These are phyloP conservation scores for Atrichornis clamosus DNA, from an alignment of 2,113 vertebrate species.

Conservation along the genomic window DNA sequence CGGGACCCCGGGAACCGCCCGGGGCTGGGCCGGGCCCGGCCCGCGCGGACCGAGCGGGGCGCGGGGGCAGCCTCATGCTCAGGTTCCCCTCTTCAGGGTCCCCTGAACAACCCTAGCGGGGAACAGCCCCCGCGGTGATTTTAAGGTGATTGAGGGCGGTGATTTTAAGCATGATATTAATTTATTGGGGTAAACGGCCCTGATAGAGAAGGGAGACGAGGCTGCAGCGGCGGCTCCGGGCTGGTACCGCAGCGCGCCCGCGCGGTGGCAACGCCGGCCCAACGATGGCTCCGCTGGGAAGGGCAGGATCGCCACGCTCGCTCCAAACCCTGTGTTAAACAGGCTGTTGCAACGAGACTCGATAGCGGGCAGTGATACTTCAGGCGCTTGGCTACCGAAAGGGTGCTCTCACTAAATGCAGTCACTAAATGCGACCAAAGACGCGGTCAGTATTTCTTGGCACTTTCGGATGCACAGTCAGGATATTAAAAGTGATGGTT, in stretches of 20 bases:
- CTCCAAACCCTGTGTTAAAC: not conserved
- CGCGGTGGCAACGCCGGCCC: not conserved
- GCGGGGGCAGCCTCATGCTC: not conserved
- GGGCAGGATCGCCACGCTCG: not conserved
- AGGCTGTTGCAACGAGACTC: rapidly evolving
- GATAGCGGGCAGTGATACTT: rapidly evolving
- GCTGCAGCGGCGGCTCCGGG: not conserved
- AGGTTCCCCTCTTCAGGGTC: not conserved
- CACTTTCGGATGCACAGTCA: not conserved
- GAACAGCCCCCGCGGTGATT: not conserved
- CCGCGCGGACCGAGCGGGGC: not conserved
- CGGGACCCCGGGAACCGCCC: not conserved
- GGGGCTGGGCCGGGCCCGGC: not conserved
- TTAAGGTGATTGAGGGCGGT: not conserved
- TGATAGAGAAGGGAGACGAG: rapidly evolving
- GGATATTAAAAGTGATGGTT: slow-evolving; percentile 5
- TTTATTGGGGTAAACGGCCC: not conserved
- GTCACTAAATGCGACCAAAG: not conserved
- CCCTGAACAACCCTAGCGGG: not conserved
- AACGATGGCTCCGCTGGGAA: not conserved
- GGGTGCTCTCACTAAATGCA: not conserved
- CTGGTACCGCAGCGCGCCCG: slow-evolving; percentile 17
- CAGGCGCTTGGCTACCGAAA: not conserved
- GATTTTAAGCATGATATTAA: not conserved
- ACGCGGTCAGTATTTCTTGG: not conserved